Evolutionary conservation across 2,113 vertebrate species (phyloP).

Genomic region (Anhinga anhinga): DNA sequence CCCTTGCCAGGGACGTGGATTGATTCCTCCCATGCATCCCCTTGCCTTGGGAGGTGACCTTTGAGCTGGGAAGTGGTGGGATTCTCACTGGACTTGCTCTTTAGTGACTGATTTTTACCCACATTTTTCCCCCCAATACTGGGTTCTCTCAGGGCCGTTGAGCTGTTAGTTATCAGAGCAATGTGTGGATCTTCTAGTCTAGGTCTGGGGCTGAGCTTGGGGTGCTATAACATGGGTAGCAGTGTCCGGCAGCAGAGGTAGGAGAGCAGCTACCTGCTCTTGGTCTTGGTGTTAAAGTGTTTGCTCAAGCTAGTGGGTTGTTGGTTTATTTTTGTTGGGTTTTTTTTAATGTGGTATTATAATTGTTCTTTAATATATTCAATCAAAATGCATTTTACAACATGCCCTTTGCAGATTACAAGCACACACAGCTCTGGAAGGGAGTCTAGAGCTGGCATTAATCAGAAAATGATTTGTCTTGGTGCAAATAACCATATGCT

Average conservation of each 20-base stretch:
- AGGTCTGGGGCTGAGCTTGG: neutral
- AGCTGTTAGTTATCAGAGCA: neutral
- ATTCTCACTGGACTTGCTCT: neutral
- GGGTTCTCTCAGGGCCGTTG: neutral
- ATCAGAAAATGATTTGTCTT: slow-evolving; percentile 20
- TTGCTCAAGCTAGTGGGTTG: neutral
- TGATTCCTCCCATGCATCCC: neutral
- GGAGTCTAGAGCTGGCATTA: slow-evolving; percentile 24
- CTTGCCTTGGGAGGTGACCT: neutral
- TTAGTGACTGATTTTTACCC: neutral
- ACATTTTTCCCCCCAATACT: fast-evolving
- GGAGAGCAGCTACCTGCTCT: neutral
- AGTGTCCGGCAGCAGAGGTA: neutral
- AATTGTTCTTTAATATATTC: neutral
- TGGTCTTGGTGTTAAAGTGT: neutral
- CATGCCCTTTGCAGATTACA: neutral
- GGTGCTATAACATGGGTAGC: neutral
- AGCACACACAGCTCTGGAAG: neutral
- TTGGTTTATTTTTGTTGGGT: neutral
- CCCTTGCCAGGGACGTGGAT: neutral
- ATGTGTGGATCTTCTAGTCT: neutral
- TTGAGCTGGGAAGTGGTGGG: neutral
- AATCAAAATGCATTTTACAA: neutral
- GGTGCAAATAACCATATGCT: neutral
- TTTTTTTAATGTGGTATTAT: neutral